Conservation (phyloP, 2,888 invertebrate genomes). For the Geophilus truncorum region DNA sequence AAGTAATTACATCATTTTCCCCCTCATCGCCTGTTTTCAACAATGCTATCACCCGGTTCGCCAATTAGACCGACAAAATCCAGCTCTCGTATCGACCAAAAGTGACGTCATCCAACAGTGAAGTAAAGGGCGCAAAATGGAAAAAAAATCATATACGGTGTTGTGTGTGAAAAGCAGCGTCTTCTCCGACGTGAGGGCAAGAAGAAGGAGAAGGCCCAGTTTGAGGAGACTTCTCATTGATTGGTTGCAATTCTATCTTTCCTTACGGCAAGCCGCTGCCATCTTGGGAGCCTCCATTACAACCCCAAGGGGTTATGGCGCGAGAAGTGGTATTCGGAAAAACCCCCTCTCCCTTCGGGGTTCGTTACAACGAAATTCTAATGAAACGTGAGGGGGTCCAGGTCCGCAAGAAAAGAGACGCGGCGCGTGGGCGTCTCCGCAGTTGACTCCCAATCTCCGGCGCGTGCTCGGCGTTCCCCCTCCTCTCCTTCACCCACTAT, state of each 20-base stretch:
- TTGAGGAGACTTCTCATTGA: background rate
- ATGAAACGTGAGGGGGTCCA: constrained; percentile 8
- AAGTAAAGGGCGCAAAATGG: background rate
- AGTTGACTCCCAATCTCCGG: constrained; percentile 20
- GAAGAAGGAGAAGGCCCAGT: background rate
- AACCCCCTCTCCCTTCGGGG: background rate
- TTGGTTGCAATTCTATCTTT: constrained; percentile 14
- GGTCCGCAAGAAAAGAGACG: constrained; percentile 17
- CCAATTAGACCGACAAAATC: background rate
- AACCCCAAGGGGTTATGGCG: background rate
- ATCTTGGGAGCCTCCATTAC: constrained; percentile 16
- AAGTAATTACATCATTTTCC: background rate
- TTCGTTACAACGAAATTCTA: background rate
- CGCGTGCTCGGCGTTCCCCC: background rate
- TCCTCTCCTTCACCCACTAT: background rate
- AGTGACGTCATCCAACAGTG: background rate
- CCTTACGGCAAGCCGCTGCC: background rate
- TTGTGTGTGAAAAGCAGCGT: too few relatives aligned
- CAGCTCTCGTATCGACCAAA: background rate
- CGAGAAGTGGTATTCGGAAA: background rate
- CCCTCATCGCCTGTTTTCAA: background rate
- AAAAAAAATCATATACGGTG: too few relatives aligned
- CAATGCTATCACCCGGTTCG: background rate
- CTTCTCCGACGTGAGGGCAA: too few relatives aligned
- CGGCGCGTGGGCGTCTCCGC: constrained; percentile 16